phyloP scores from a whole-genome alignment of 2,113 vertebrate species.

The Gymnocephalus cernua region DNA sequence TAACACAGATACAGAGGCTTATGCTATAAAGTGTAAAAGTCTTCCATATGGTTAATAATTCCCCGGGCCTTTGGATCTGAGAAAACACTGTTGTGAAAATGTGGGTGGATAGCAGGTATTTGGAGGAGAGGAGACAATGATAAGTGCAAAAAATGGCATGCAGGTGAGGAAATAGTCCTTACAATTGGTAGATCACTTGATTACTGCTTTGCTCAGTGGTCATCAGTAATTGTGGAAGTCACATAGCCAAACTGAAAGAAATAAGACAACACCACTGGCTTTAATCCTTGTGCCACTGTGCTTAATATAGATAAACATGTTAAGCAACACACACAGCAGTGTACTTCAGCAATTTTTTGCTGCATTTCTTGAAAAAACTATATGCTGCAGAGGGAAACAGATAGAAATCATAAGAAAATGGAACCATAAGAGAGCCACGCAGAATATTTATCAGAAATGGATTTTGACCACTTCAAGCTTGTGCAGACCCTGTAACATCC shows the following conservation, averaged over 20 bases:
- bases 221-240: not conserved
- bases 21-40: not conserved
- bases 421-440: no score
- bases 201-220: not conserved
- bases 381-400: not conserved
- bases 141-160: not conserved
- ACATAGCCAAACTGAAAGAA: not conserved
- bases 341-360: not conserved
- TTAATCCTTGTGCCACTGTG: not conserved
- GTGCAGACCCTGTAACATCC: not conserved
- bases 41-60: not conserved
- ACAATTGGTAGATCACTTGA: not conserved
- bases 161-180: not conserved
- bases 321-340: not conserved
- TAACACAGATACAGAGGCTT: not conserved
- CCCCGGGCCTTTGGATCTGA: not conserved
- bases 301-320: not conserved
- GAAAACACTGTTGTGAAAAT: not conserved
- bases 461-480: not conserved
- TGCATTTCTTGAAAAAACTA: not conserved
- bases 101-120: not conserved
- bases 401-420: not conserved
- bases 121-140: not conserved
- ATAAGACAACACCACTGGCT: not conserved
- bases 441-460: not conserved